These are phyloP conservation scores for Anguilla japonica DNA, from an alignment of 2,113 vertebrate species.

Conservation along the genomic window DNA sequence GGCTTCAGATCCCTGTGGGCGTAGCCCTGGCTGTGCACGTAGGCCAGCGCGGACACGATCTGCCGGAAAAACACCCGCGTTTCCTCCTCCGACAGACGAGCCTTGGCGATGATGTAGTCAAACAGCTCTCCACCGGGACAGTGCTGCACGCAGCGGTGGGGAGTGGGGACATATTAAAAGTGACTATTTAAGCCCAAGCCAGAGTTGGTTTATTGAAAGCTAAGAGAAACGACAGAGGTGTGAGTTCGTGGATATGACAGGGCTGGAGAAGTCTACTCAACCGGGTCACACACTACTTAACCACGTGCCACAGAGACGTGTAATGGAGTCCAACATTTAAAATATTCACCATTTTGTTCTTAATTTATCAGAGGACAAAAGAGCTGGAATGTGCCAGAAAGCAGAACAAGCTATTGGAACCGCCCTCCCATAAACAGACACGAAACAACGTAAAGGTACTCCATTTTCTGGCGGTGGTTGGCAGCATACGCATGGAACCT, in stretches of 20 bases:
- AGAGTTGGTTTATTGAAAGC: background rate
- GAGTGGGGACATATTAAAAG: background rate
- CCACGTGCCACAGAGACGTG: background rate
- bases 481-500: background rate
- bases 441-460: background rate
- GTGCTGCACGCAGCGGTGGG: conserved; percentile 69
- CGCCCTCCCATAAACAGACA: background rate
- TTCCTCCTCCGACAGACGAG: conserved; percentile 87
- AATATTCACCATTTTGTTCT: background rate
- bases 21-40: conserved; percentile 89
- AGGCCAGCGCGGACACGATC: conserved; percentile 90
- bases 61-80: conserved; percentile 88
- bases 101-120: conserved; percentile 92
- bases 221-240: background rate
- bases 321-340: background rate
- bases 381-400: background rate
- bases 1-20: conserved; percentile 95
- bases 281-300: background rate
- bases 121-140: conserved; percentile 95
- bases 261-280: background rate
- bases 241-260: background rate
- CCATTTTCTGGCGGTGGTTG: background rate
- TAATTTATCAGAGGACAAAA: background rate
- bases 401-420: background rate
- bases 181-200: background rate